phyloP scores from a whole-genome alignment of 2,888 invertebrate genomes.

The Amphipoea oculea region DNA sequence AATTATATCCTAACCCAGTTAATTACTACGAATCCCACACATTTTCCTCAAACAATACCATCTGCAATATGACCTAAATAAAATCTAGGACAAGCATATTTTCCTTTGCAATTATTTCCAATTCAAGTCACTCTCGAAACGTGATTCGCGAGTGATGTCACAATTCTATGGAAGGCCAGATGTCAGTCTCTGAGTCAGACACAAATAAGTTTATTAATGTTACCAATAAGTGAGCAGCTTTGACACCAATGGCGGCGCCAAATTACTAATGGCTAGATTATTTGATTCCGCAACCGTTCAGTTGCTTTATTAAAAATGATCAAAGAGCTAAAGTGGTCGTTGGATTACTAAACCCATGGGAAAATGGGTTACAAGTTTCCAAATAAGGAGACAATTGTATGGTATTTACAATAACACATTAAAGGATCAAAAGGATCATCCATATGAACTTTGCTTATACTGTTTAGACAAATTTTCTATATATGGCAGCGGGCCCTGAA shows the following conservation, averaged over 20 bases:
- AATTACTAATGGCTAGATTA: conserved; percentile 41
- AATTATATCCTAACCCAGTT: conserved; percentile 34
- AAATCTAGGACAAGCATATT: conserved; percentile 65
- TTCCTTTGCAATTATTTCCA: conserved; percentile 59
- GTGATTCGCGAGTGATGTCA: conserved; percentile 72
- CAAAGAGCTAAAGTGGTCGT: neutral
- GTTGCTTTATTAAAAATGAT: neutral
- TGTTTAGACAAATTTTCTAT: neutral
- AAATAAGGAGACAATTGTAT: neutral
- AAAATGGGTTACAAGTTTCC: neutral
- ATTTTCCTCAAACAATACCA: conserved; percentile 57
- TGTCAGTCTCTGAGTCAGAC: conserved; percentile 74
- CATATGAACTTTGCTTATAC: neutral
- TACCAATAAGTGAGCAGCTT: conserved; percentile 66
- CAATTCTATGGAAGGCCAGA: conserved; percentile 76
- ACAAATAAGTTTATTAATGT: conserved; percentile 66
- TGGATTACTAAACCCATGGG: too few relatives aligned
- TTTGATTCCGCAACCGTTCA: too few relatives aligned
- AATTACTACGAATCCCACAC: conserved; percentile 22
- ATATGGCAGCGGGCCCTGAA: too few relatives aligned
- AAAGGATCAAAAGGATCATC: neutral
- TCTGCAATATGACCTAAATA: conserved; percentile 66
- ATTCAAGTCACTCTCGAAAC: conserved; percentile 58
- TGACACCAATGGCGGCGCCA: conserved; percentile 59
- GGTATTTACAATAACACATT: neutral